phyloP scores from a whole-genome alignment of 2,888 invertebrate genomes.

The Eupsilia transversa region DNA sequence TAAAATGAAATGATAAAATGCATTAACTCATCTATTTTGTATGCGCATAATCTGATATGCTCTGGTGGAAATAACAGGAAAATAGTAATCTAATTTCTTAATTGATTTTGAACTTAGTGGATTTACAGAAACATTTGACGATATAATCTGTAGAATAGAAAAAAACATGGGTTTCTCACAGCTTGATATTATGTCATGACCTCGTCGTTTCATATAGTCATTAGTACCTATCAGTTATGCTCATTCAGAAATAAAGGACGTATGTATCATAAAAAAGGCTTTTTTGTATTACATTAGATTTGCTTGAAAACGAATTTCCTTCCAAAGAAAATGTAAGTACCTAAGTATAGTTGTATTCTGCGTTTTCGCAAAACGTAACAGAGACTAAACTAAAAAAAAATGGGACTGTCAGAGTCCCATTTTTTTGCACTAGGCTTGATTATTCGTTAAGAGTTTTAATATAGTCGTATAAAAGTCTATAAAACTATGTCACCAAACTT shows the following conservation, averaged over 20 bases:
- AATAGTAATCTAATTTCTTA: conserved; percentile 39
- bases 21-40: conserved; percentile 46
- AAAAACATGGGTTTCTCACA: neutral
- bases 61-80: conserved; percentile 49
- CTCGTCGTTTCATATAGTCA: neutral
- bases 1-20: conserved; percentile 46
- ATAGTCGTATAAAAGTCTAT: neutral
- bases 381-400: neutral
- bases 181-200: neutral
- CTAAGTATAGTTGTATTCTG: too few species aligned
- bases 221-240: neutral
- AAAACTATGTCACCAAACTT: neutral
- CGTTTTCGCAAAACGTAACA: neutral
- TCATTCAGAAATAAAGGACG: neutral
- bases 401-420: accelerated
- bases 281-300: neutral
- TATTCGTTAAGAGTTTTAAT: neutral
- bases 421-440: neutral
- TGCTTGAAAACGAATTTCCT: neutral
- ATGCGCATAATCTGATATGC: conserved; percentile 57
- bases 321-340: neutral
- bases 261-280: neutral
- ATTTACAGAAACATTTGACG: conserved; percentile 1
- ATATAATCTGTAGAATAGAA: neutral
- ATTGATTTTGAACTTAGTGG: conserved; percentile 42